A percentile compares a stretch with the other conserved stretches of the same genome.
These are phyloP conservation scores for Dinothrombium tinctorium DNA, from an alignment of 1,140 invertebrate species.

Conservation along the genomic window DNA sequence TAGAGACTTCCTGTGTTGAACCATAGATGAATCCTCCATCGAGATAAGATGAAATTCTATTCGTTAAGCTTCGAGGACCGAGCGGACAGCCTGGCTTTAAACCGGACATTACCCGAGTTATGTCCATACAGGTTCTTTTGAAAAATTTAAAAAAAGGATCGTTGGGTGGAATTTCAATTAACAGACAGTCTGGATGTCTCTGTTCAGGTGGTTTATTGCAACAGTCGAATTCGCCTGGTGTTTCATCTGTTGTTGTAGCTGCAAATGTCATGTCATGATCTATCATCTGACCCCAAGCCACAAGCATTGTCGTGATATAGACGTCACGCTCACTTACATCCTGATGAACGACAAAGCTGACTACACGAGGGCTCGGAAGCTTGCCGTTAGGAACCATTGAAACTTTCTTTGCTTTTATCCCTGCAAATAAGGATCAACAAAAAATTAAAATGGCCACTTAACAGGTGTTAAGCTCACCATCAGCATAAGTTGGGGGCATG, in stretches of 20 bases:
- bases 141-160: slow-evolving; percentile 74
- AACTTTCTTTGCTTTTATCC: not conserved
- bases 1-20: slow-evolving; percentile 22
- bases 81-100: slow-evolving; percentile 25
- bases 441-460: not conserved
- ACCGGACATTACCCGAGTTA: slow-evolving; percentile 25
- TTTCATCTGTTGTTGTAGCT: slow-evolving; percentile 13
- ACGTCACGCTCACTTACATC: slow-evolving; percentile 15
- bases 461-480: slow-evolving; percentile 21
- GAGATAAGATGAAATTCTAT: slow-evolving; percentile 25
- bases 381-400: slow-evolving; percentile 11
- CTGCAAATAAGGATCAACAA: not conserved
- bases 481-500: slow-evolving; percentile 23
- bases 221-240: slow-evolving; percentile 17
- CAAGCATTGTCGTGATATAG: slow-evolving; percentile 14
- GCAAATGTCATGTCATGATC: slow-evolving; percentile 17
- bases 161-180: slow-evolving; percentile 61
- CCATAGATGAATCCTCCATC: slow-evolving; percentile 31
- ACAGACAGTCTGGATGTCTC: slow-evolving; percentile 65
- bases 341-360: slow-evolving; percentile 16
- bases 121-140: slow-evolving; percentile 27
- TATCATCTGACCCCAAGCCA: slow-evolving; percentile 17
- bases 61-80: slow-evolving; percentile 26
- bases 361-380: slow-evolving; percentile 14
- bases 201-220: slow-evolving; percentile 30